phyloP scores from a whole-genome alignment of 1,140 invertebrate genomes.

The Drosophila prosaltans region DNA sequence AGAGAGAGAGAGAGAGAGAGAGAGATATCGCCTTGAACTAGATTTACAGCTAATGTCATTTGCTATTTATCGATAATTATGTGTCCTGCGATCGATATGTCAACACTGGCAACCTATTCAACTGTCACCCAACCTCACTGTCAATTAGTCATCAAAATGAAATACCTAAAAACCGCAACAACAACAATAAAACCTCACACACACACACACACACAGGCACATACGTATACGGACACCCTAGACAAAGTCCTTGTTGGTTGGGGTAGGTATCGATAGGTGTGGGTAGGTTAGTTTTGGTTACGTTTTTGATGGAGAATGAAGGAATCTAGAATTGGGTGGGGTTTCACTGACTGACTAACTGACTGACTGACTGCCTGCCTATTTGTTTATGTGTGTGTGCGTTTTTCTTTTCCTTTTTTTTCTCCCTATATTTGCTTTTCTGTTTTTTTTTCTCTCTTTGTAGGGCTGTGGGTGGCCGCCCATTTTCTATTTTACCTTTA shows the following conservation, averaged over 20 bases:
- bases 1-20: too few species aligned
- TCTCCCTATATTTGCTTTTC: not conserved
- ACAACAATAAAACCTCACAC: constrained; percentile 9
- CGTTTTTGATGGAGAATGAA: not conserved
- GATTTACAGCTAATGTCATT: constrained; percentile 1
- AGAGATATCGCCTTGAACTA: not conserved
- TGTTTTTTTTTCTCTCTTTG: too few species aligned
- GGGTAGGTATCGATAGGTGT: not conserved
- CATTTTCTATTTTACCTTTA: constrained; percentile 38
- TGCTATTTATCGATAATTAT: not conserved
- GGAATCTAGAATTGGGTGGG: not conserved
- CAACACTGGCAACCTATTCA: constrained; percentile 15
- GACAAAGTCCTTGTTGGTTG: constrained; percentile 31
- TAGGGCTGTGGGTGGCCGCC: constrained; percentile 12
- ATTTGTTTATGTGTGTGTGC: constrained; percentile 15
- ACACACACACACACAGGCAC: not conserved
- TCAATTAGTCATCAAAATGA: constrained; percentile 51
- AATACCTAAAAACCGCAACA: constrained; percentile 46
- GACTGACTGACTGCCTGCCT: not conserved
- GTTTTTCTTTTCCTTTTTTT: constrained; percentile 15
- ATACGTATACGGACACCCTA: constrained; percentile 3
- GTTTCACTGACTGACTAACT: not conserved
- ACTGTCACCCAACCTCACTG: constrained; percentile 7
- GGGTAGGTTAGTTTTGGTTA: not conserved
- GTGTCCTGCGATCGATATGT: not conserved